Evolutionary conservation across 2,797 vertebrate species (phyloP), one percentile per base, ranked within the genome.

Genomic region (Neoniphon sammara): DNA sequence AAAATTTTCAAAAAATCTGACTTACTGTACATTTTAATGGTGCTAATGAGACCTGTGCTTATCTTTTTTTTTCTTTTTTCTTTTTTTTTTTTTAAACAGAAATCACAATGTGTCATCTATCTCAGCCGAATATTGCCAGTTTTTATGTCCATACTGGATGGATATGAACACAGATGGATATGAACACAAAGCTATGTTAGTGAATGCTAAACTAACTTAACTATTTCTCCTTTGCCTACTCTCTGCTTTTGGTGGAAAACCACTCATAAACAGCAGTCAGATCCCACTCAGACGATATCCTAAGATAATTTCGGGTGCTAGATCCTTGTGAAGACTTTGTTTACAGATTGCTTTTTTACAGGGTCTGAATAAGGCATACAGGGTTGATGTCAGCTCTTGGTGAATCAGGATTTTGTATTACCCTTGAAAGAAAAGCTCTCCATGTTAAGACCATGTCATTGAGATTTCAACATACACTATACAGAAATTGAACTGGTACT

Each of bases 1-100:
- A 68, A 70, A 60, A 47, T 50, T 82, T 81, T 82, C 89, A 30
- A 87, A 46, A 89, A 89, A 76, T 60, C 62, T 39, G 54, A 77
- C 70, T 87, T 86, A 90, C 88, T 92, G 88, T 93, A 90, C 67
- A 82, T 88, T 89, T 84, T 75, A 85, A 81, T 88, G 94, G 93
- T 94, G 93, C 94, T 94, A 93, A 85, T 63, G 63, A 88, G 42
- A 89, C 57, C 62, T 88, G 73, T 66, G 53, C 78, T 75, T 39
- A 64, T 31, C 31, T 69, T 81, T 50, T 60, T 68, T 77, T 34
- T 31, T 31, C 6, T 6, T 31, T 31, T 31, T 6, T 31, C 31
- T 34, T 8, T 34, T 34, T 6, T 34, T 34, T 34, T 34, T 34
- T 34, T 34, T 34, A 3, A 34, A 75, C 78, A 82, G 27, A 80